Evolutionary conservation across 2,888 invertebrate species (phyloP), one percentile per base, ranked within the genome.

Genomic region (Sinelater perroti): DNA sequence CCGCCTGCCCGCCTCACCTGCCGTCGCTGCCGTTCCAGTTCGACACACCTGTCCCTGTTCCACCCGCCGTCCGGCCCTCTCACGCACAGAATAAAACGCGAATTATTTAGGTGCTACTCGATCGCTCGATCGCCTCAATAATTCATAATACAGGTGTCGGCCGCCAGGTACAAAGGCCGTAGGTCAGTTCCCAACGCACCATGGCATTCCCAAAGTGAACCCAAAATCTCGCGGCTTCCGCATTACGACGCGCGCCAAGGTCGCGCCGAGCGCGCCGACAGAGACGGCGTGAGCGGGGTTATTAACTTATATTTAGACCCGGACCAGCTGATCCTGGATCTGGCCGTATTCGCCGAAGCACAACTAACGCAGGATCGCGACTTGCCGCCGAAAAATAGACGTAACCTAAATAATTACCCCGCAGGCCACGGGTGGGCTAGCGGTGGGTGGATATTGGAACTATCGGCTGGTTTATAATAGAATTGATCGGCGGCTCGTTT

Each of bases 1-100:
- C 49, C 54, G 54, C 61, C 60, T 49, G 58, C n/a, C n/a, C 33
- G 62, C 59, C 56, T 52, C 62, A 60, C 60, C 60, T 62, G 59
- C 45, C 35, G 30, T 51, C 31, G 20, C 13, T 54, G 21, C 31
- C 24, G 35, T 50, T 55, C 47, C 21, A 36, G 33, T 45, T 28
- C 56, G 52, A 40, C 51, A 51, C 55, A 59, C 59, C 54, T 55
- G 58, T 58, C 45, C 52, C 14, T 44, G 36, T 47, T 54, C 30
- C 21, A 47, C 28, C 24, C 36, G 16, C 35, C 35, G n/a, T 45
- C 21, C 31, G 24, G 21, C 35, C 46, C 24, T 35, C 35, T 20
- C 35, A 47, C 40, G 40, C 24, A 40, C 26, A 20, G 10, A 20
- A 38, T 1, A 11, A 16, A 40, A 21, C 7, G 13, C 24, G 40